Percentiles rank a stretch among this genome's conserved stretches.
These are phyloP conservation scores for Pseudochirops corinnae DNA, from an alignment of 2,797 vertebrate species.

Conservation along the genomic window DNA sequence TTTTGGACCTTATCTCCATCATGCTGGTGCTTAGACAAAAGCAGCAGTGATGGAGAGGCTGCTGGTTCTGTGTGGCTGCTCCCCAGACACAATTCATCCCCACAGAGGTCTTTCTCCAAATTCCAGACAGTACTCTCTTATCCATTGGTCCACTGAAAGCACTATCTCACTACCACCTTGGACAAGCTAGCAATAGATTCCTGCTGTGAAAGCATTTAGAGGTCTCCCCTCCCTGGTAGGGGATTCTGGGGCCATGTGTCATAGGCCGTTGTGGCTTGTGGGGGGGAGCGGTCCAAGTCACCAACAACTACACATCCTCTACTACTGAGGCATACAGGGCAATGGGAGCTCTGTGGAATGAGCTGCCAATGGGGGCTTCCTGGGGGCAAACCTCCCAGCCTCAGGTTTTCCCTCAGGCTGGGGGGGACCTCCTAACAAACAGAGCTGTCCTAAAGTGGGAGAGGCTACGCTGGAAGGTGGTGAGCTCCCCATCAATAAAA, in stretches of 20 bases:
- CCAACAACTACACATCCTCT: not conserved
- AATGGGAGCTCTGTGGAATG: not conserved
- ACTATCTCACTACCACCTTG: not conserved
- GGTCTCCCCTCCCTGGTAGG: not conserved
- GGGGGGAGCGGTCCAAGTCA: not conserved
- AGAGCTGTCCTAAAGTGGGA: not conserved
- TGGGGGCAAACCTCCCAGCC: no score
- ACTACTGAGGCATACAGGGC: not conserved
- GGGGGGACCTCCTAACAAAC: not conserved
- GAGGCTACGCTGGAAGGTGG: not conserved
- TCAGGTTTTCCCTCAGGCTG: not conserved
- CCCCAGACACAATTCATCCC: not conserved
- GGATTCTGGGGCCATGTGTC: not conserved
- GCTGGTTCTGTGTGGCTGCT: not conserved
- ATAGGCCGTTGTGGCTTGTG: not conserved
- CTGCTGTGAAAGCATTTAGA: not conserved
- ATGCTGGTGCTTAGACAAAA: not conserved
- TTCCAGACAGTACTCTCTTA: not conserved
- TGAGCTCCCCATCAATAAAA: not conserved
- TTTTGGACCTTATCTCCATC: not conserved
- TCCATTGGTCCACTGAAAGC: not conserved
- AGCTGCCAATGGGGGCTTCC: not conserved
- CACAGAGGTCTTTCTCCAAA: not conserved
- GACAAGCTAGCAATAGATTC: not conserved
- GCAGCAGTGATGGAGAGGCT: not conserved